These are phyloP conservation scores for Platynereis dumerilii DNA, from an alignment of 2,888 invertebrate genomes.

Conservation along the genomic window DNA sequence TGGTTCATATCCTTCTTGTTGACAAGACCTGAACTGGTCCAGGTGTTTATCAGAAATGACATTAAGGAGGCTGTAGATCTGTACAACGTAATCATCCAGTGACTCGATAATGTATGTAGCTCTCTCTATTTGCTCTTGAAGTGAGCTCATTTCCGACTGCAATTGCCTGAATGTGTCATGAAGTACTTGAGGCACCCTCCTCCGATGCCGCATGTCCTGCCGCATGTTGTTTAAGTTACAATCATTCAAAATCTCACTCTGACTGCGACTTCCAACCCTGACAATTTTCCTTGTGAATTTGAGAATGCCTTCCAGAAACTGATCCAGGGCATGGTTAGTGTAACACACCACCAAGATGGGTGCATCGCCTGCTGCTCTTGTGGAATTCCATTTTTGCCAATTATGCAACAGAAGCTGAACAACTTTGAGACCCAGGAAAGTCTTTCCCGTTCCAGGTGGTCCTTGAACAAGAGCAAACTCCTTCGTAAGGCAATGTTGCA, in stretches of 20 bases:
- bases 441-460: slow-evolving; percentile 89
- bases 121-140: slow-evolving; percentile 22
- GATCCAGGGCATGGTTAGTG: slow-evolving; percentile 63
- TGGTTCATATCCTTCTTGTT: no score
- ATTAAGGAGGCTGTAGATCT: slow-evolving; percentile 40
- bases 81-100: slow-evolving; percentile 43
- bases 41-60: slow-evolving; percentile 11
- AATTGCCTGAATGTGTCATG: slow-evolving; percentile 7
- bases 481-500: slow-evolving; percentile 52
- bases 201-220: background rate
- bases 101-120: slow-evolving; percentile 27
- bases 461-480: slow-evolving; percentile 65
- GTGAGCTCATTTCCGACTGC: slow-evolving; percentile 20
- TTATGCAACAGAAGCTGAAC: slow-evolving; percentile 72
- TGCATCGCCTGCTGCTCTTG: background rate
- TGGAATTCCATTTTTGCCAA: slow-evolving; percentile 55
- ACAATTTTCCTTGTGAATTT: slow-evolving; percentile 46
- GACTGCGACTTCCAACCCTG: slow-evolving; percentile 51
- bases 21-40: no score
- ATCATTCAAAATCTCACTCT: background rate
- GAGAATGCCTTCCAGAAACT: slow-evolving; percentile 61
- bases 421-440: slow-evolving; percentile 79
- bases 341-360: slow-evolving; percentile 60
- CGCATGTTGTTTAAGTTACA: background rate
- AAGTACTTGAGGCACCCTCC: slow-evolving; percentile 20